Conservation (phyloP, 2,888 invertebrate genomes). For the Patella depressa region DNA sequence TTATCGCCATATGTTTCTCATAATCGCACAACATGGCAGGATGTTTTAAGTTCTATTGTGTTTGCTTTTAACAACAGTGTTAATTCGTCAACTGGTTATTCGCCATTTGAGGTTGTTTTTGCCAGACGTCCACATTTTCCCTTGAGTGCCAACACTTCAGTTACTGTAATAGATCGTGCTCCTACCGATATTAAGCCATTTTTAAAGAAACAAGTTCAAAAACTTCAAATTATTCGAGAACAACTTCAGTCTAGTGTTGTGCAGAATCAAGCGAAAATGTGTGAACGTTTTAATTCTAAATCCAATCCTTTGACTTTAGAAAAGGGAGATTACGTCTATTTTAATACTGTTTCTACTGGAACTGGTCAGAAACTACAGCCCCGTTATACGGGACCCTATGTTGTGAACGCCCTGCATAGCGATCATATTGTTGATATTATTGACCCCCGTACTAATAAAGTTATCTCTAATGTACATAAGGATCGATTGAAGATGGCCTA, state of each 20-base stretch:
- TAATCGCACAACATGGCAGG: constrained; percentile 25
- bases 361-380: constrained; percentile 12
- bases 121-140: constrained; percentile 24
- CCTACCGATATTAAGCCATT: too few relatives aligned
- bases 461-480: background rate
- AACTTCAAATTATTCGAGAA: background rate
- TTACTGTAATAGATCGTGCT: background rate
- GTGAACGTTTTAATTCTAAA: constrained; percentile 14
- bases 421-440: background rate
- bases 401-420: background rate
- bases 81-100: constrained; percentile 16
- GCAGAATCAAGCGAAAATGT: background rate
- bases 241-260: background rate
- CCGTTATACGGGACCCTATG: background rate
- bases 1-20: constrained; percentile 27
- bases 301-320: background rate
- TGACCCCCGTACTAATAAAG: background rate
- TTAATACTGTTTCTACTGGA: background rate
- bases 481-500: constrained; percentile 13
- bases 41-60: constrained; percentile 24
- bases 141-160: background rate
- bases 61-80: constrained; percentile 30
- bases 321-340: constrained; percentile 14
- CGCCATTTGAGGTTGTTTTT: constrained; percentile 25
- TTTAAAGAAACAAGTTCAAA: too few relatives aligned